Evolutionary conservation across 2,797 vertebrate genomes (phyloP).

Genomic region (Fratercula arctica): DNA sequence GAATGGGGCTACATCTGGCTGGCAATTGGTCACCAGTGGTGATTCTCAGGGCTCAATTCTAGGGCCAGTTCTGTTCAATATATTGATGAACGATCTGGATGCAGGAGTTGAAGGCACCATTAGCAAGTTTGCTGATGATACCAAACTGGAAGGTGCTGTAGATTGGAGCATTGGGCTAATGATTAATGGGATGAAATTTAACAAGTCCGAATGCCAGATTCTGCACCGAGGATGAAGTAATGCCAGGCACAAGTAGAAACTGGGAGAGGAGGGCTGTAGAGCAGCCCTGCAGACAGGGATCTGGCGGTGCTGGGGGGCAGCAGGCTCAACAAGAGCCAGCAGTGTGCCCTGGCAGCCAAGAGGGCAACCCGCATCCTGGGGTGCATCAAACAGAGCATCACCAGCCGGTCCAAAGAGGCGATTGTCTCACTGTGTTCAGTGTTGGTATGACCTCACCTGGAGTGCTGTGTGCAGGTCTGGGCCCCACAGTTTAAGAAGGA

Average conservation of each 20-base stretch:
- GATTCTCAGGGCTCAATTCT: neutral
- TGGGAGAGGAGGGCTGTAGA: neutral
- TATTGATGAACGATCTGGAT: neutral
- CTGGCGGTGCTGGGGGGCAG: neutral
- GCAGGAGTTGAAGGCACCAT: neutral
- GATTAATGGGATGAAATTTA: neutral
- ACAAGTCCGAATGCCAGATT: neutral
- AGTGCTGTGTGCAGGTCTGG: neutral
- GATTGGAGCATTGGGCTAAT: neutral
- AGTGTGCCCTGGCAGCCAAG: neutral
- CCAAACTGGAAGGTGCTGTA: neutral
- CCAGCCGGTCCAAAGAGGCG: neutral
- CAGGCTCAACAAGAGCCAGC: neutral
- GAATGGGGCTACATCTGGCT: neutral
- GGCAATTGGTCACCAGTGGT: accelerated
- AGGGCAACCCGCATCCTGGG: neutral
- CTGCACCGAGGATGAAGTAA: neutral
- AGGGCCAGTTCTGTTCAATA: neutral
- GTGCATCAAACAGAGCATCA: neutral
- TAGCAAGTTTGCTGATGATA: neutral
- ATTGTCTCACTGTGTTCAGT: neutral
- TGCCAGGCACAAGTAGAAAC: accelerated
- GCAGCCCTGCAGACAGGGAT: neutral
- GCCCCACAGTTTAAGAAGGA: neutral
- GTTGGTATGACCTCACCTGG: accelerated